phyloP scores from a whole-genome alignment of 1,140 invertebrate genomes.

The Bombus cullumanus region DNA sequence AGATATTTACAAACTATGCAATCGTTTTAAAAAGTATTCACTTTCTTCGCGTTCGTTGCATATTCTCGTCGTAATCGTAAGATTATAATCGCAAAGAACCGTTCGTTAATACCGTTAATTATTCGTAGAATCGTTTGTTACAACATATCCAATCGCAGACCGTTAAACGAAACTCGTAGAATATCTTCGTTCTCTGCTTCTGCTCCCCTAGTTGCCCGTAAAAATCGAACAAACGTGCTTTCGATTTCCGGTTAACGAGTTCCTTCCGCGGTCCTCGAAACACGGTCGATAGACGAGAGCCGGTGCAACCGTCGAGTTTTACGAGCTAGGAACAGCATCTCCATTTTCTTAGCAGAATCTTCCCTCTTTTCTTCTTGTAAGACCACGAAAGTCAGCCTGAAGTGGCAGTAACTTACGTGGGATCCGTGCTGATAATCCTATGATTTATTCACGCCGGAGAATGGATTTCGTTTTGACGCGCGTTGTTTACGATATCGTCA shows the following conservation, averaged over 20 bases:
- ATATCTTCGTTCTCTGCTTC: fast-evolving
- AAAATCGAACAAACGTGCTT: not conserved
- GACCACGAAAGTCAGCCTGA: not conserved
- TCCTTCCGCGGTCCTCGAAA: not conserved
- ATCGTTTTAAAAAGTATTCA: too few relatives aligned
- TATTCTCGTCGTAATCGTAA: too few relatives aligned
- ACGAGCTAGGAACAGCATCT: not conserved
- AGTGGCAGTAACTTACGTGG: not conserved
- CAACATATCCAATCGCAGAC: not conserved
- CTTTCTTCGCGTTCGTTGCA: too few relatives aligned
- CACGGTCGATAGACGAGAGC: not conserved
- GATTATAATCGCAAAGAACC: too few relatives aligned
- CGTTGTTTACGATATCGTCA: constrained; percentile 32
- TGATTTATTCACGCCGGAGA: constrained; percentile 42
- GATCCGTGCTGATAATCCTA: constrained; percentile 19
- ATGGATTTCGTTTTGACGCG: constrained; percentile 30
- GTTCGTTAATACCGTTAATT: too few relatives aligned
- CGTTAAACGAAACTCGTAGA: not conserved
- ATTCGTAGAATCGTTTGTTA: too few relatives aligned
- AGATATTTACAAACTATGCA: too few relatives aligned
- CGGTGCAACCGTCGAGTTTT: not conserved
- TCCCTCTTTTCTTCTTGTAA: too few relatives aligned
- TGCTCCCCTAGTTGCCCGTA: not conserved
- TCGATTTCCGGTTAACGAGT: not conserved
- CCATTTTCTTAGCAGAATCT: not conserved